Conservation (phyloP, 2,113 vertebrate genomes). For the Pomatorhinus ruficollis region DNA sequence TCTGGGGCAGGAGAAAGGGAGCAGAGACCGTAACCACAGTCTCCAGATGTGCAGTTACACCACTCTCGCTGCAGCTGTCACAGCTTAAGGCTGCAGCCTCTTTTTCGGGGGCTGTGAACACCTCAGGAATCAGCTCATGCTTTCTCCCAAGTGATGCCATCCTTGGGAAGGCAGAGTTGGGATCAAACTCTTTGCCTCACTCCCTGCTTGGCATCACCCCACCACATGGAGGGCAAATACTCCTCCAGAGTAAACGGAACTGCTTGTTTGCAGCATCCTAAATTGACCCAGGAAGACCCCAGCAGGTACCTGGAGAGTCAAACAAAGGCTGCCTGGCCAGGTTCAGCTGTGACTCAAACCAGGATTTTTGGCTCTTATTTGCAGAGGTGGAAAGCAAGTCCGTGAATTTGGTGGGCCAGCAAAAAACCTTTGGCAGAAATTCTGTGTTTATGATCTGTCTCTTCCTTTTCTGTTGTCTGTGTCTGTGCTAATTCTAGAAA, state of each 20-base stretch:
- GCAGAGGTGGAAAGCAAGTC: background rate
- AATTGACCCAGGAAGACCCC: background rate
- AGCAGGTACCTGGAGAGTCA: background rate
- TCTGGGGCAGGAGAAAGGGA: background rate
- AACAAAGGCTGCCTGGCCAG: background rate
- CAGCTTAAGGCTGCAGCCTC: background rate
- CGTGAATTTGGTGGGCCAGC: background rate
- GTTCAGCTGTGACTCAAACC: background rate
- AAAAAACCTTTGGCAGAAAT: background rate
- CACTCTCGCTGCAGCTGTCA: background rate
- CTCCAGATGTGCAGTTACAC: background rate
- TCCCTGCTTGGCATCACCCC: background rate
- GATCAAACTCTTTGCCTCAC: background rate
- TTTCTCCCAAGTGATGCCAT: background rate
- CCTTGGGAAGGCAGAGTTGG: background rate
- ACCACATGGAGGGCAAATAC: rapidly evolving
- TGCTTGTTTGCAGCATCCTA: background rate
- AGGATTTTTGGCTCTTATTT: background rate
- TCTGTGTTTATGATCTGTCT: background rate
- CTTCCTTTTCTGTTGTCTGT: background rate
- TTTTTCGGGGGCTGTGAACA: background rate
- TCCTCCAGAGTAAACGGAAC: background rate
- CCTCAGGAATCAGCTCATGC: background rate
- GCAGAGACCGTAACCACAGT: background rate
- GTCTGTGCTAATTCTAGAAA: background rate